A percentile compares a stretch with the other conserved stretches of the same genome.
phyloP scores from a whole-genome alignment of 2,888 invertebrate species.

The Helleia helle region DNA sequence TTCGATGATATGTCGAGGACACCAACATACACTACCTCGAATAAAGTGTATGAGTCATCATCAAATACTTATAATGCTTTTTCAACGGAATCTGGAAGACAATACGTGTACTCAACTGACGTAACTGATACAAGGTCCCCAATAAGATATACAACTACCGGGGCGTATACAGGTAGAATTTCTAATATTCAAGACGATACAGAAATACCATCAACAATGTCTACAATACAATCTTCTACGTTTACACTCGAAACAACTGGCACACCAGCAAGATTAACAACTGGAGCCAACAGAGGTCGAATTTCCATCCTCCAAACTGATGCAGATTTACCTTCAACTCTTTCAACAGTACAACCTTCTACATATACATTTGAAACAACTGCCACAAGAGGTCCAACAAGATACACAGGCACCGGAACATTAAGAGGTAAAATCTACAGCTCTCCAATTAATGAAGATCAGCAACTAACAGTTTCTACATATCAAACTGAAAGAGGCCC shows the following conservation, averaged over 20 bases:
- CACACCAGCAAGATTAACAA: background rate
- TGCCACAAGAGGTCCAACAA: background rate
- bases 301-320: background rate
- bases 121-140: slow-evolving; percentile 12
- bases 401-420: background rate
- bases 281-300: background rate
- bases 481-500: too few relatives aligned
- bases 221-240: background rate
- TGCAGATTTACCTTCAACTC: background rate
- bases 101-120: slow-evolving; percentile 7
- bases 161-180: slow-evolving; percentile 14
- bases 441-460: background rate
- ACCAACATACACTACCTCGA: slow-evolving; percentile 31
- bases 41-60: slow-evolving; percentile 31
- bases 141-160: slow-evolving; percentile 9
- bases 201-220: background rate
- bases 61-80: slow-evolving; percentile 26
- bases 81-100: slow-evolving; percentile 13
- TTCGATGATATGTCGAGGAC: slow-evolving; percentile 37
- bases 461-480: background rate
- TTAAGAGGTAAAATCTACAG: background rate
- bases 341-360: background rate
- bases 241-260: slow-evolving; percentile 10
- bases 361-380: background rate
- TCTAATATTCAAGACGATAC: slow-evolving; percentile 10